Percentiles rank a stretch among this genome's conserved stretches.
Conservation (phyloP, 2,113 vertebrate genomes). For the rabbit (Oryctolagus cuniculus) region DNA sequence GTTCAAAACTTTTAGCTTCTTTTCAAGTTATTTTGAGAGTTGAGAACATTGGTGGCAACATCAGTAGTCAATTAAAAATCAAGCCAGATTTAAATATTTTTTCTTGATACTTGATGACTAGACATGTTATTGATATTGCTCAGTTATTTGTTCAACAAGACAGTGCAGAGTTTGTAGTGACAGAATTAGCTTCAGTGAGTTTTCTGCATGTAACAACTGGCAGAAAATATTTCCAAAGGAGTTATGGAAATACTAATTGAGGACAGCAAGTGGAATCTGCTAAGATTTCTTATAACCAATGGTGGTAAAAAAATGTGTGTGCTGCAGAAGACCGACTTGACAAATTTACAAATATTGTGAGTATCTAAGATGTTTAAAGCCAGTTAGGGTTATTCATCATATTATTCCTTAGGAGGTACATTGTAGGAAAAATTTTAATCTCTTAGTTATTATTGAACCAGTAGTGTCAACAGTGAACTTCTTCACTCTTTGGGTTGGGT, state of each 20-base stretch:
- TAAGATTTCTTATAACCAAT: constrained; percentile 5
- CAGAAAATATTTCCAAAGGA: constrained; percentile 56
- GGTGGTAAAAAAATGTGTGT: constrained; percentile 8
- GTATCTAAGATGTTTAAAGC: background rate
- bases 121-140: constrained; percentile 13
- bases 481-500: background rate
- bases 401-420: constrained; percentile 9
- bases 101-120: background rate
- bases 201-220: background rate
- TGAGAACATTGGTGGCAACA: background rate
- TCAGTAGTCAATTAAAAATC: constrained; percentile 45
- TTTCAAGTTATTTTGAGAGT: constrained; percentile 33
- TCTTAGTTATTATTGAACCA: background rate
- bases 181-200: background rate
- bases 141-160: constrained; percentile 26
- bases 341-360: constrained; percentile 44
- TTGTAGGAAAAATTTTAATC: constrained; percentile 36
- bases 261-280: background rate
- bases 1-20: constrained; percentile 13
- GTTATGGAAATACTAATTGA: background rate
- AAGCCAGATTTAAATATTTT: constrained; percentile 47
- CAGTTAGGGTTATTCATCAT: background rate
- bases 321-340: constrained; percentile 7
- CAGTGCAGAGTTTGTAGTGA: constrained; percentile 3
- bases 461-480: background rate